Percentiles rank a stretch among this genome's conserved stretches.
Evolutionary conservation across 2,113 vertebrate species (phyloP).

Genomic region (Lanius ludovicianus): DNA sequence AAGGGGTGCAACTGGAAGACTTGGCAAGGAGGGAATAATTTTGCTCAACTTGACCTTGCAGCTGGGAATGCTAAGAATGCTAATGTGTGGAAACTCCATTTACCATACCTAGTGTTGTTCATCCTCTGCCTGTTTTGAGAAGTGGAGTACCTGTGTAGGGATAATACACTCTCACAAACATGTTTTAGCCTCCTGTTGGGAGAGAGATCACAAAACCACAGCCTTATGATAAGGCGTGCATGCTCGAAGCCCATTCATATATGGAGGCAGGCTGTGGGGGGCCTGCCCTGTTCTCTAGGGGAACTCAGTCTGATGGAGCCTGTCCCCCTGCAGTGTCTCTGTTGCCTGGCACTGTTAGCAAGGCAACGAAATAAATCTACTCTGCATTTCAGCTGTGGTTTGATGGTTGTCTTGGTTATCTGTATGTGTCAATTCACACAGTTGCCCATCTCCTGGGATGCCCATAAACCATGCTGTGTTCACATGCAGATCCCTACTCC

Average conservation of each 20-base stretch:
- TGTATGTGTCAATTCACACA: neutral
- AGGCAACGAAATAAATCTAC: neutral
- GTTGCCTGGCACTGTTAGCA: neutral
- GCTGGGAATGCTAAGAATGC: neutral
- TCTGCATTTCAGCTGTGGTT: neutral
- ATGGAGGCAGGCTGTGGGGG: too few relatives aligned
- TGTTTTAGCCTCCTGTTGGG: neutral
- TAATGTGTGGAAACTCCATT: neutral
- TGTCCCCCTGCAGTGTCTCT: rapidly evolving
- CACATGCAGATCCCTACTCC: neutral
- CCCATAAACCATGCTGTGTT: neutral
- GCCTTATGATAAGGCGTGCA: neutral
- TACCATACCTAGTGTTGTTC: neutral
- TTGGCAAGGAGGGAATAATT: neutral
- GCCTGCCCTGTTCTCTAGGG: too few relatives aligned
- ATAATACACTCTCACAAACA: neutral
- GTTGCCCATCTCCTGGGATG: rapidly evolving
- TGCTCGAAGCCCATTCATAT: neutral
- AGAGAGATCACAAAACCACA: neutral
- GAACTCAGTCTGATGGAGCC: neutral
- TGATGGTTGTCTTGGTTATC: neutral
- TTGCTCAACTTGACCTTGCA: neutral
- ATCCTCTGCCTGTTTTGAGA: neutral
- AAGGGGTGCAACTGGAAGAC: neutral
- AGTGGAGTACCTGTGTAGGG: neutral